A percentile compares a stretch with the other conserved stretches of the same genome.
These are phyloP conservation scores for Physeter macrocephalus DNA, from an alignment of 2,113 vertebrate genomes.

Conservation along the genomic window DNA sequence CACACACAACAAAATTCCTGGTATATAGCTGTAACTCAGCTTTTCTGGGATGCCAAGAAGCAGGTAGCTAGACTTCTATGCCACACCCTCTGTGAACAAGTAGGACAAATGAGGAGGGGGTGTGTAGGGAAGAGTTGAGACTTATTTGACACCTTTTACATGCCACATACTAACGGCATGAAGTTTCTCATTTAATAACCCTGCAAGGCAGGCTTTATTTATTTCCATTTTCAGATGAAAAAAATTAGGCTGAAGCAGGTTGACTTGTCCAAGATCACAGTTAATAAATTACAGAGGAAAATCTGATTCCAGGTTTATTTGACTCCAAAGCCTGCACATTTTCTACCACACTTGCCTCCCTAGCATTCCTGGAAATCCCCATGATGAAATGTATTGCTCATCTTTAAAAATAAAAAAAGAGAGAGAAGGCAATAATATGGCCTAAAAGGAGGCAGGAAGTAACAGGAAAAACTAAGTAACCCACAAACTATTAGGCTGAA, in stretches of 20 bases:
- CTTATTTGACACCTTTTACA: not conserved
- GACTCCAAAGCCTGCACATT: not conserved
- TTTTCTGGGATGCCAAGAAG: constrained; percentile 17
- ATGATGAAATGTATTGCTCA: constrained; percentile 39
- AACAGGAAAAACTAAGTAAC: constrained; percentile 12
- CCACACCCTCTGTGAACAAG: not conserved
- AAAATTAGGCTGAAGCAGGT: not conserved
- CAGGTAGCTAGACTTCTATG: not conserved
- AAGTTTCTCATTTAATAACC: constrained; percentile 16
- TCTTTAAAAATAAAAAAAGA: not conserved
- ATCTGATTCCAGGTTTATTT: constrained; percentile 7
- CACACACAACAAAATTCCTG: not conserved
- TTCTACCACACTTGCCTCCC: constrained; percentile 6
- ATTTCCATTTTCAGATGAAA: constrained; percentile 21
- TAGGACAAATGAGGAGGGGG: not conserved
- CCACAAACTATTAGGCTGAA: not conserved
- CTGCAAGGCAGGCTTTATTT: not conserved
- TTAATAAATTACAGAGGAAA: constrained; percentile 38
- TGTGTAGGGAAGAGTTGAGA: not conserved
- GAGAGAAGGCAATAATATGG: not conserved
- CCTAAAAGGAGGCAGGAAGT: constrained; percentile 31
- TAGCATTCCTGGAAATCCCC: constrained; percentile 53
- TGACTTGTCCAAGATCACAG: not conserved
- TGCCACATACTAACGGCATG: not conserved
- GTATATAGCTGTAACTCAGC: not conserved